Base-by-base conservation (phyloP, 1,140 invertebrate species). In the Anagrus nilaparvatae region DNA sequence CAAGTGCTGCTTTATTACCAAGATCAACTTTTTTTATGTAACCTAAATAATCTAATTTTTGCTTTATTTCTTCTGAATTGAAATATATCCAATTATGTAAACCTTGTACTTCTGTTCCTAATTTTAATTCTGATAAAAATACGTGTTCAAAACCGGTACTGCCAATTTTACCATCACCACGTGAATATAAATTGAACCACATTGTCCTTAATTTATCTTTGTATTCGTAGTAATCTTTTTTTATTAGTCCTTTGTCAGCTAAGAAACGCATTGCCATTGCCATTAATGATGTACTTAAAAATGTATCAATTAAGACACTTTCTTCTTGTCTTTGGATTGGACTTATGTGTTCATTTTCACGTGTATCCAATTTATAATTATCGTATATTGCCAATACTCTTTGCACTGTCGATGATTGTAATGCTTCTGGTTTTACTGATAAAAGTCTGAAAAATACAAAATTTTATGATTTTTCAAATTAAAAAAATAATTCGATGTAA, bases 81-180 rank as follows among this genome's bases (percentile, higher is more conserved):
- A 86, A 88, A 57, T 83, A 87, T n/a, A 92, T 70, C 88, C 88
- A 93, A 59, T 90, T 91, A 58, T 93, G 88, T 40, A 92, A 69
- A 9, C 89, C 89, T 53, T 71, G 72, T 24, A 92, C 75, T 53
- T 82, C 76, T n/a, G 51, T 55, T 7, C 48, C 74, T 65, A 53
- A 78, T 76, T 65, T 87, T 0, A 87, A 65, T 72, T 93, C 88
- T 0, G 84, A 81, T 2, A 93, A 67, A 58, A 91, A 92, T 17
- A 87, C 75, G 52, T 93, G 88, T 60, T 93, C 88, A 55, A 92
- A 90, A 2, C 84, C 87, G 18, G 79, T 82, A 49, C 84, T 88
- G 14, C 84, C 79, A 7, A 84, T 77, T 57, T 76, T 80, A 13
- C 81, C 79, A 51, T 75, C 72, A 0, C 82, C 82, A 41, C 87